Evolutionary conservation across 2,888 invertebrate species (phyloP), one percentile per base, ranked within the genome.

Genomic region (Hoplodrina ambigua): DNA sequence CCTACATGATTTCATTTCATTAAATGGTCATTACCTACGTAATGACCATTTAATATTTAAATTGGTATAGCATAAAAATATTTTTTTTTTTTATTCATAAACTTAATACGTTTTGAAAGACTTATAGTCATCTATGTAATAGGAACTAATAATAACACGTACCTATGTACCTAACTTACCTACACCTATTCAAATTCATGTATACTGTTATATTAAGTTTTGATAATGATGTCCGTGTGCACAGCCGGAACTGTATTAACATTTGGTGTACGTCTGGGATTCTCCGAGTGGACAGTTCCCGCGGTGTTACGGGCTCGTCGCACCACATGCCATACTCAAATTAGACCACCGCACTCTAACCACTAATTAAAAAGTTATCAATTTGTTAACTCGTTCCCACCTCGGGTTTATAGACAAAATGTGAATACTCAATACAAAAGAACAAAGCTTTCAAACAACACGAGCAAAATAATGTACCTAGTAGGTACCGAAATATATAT

Each of bases 311-410:
- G 73, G 19, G 41, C 83, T 72, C 78, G 80, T 83, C 80, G 70
- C 72, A 72, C 85, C 90, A 90, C 92, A 92, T 92, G 92, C 89
- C 84, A 91, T 91, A 82, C 84, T 86, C 89, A 88, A 91, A 92
- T 92, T 92, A 92, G 77, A 71, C 79, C 78, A 87, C 89, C 89
- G 68, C 89, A 87, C 81, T 72, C 73, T 86, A 89, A 93, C 93
- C 92, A 89, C 92, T 91, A 93, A 92, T 93, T 93, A 91, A 86
- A 85, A 89, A 86, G 85, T 88, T 90, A 91, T 90, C 87, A 90
- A 91, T 91, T 90, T 91, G 90, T 92, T 90, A 92, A 91, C 91
- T 87, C 87, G 77, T 87, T 88, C 86, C 83, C 86, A 87, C 86
- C 86, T 87, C 83, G 69, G 73, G 57, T 75, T 69, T 49, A 37